Evolutionary conservation across 2,888 invertebrate species (phyloP), one percentile per base, ranked within the genome.

Genomic region (Zygaena filipendulae): DNA sequence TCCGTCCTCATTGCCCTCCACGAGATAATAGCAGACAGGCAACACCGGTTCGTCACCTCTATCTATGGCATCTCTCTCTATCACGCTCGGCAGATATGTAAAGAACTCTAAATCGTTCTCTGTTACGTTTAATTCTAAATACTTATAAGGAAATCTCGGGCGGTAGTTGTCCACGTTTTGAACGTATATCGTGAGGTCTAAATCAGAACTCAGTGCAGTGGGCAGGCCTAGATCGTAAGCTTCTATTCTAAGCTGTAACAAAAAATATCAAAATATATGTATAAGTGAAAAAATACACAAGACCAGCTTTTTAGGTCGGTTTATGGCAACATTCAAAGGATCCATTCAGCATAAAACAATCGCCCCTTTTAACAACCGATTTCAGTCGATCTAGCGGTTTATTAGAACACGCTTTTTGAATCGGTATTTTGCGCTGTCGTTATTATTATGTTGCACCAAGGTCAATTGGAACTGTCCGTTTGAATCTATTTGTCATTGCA

Each of bases 11-110:
- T 95, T 92, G 8, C 95, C 95, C 4, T 86, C 86, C n/a, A 95
- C 85, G 26, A 97, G 91, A 52, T 88, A 96, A 59, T 95, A 97
- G 54, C 96, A 97, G n/a, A 95, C 92, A 35, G 90, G 88, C 25
- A 90, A 82, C 25, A 89, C 84, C 0, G 90, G 88, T 43, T 91
- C 90, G 40, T 91, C 91, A 2, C 89, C 84, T 46, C 93, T 90
- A 46, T 92, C 92, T 10, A 92, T 85, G 47, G 90, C 92, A 54
- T 94, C 94, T 39, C 90, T 82, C 50, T 95, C 95, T 22, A 94
- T 84, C 1, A 95, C 94, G 40, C 89, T 87, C 0, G 92, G 90
- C 7, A 95, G 67, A 45, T 84, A 82, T 2, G 86, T 66, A 3
- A 80, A 82, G 57, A 91, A 91, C 3, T 82, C 68, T 11, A 62